These are phyloP conservation scores for Triplophysa siluroides DNA, from an alignment of 2,113 vertebrate genomes.

Conservation along the genomic window DNA sequence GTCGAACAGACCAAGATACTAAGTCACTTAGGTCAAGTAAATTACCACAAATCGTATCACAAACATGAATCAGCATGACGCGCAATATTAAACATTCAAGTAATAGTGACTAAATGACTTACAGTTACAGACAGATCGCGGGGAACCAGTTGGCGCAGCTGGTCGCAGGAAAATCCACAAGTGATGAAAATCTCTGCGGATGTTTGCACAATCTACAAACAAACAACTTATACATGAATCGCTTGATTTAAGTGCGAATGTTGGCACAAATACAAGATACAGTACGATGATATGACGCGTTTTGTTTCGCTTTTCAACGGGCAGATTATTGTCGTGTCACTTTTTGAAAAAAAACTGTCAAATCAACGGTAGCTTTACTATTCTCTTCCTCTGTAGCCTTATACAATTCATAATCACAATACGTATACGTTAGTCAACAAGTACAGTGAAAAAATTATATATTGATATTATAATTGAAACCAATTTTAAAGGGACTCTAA, in stretches of 20 bases:
- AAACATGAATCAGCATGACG: slow-evolving; percentile 6
- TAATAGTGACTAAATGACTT: slow-evolving; percentile 1
- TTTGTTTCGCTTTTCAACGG: not conserved
- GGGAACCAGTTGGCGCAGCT: slow-evolving; percentile 4
- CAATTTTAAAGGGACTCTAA: not conserved
- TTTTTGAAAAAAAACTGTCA: not conserved
- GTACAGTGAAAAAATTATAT: not conserved
- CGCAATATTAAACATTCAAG: not conserved
- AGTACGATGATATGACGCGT: not conserved
- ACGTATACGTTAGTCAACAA: not conserved
- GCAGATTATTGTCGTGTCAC: not conserved
- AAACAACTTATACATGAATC: not conserved
- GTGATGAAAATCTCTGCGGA: slow-evolving; percentile 4
- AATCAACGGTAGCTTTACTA: not conserved
- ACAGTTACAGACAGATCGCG: not conserved
- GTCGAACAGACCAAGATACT: slow-evolving; percentile 13
- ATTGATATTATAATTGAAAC: not conserved
- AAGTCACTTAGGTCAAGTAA: slow-evolving; percentile 8
- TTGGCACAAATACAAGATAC: not conserved
- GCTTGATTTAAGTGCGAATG: not conserved
- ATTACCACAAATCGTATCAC: not conserved
- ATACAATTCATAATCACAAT: not conserved
- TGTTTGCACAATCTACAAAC: slow-evolving; percentile 3
- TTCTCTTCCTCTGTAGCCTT: not conserved
- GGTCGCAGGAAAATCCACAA: slow-evolving; percentile 31